Evolutionary conservation across 2,888 invertebrate species (phyloP).

Genomic region (Alviniconcha strummeri): DNA sequence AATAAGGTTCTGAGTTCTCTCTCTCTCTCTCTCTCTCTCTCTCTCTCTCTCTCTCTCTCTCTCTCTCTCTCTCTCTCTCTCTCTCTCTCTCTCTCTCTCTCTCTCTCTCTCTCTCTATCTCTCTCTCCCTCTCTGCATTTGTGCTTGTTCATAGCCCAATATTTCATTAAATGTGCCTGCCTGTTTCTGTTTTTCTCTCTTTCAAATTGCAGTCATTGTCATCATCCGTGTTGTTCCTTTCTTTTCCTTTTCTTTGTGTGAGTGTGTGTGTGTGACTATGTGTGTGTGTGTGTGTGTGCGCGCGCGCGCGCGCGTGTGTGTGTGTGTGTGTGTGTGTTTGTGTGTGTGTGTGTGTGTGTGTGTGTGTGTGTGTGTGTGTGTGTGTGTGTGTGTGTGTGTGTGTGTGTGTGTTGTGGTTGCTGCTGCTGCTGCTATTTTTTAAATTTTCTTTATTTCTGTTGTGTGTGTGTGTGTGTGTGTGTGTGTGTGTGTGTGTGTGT

Average conservation of each 20-base stretch:
- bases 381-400: neutral
- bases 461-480: slow-evolving; percentile 10
- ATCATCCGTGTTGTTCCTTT: neutral
- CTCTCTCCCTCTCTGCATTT: neutral
- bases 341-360: slow-evolving; percentile 10
- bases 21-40: neutral
- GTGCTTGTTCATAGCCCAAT: neutral
- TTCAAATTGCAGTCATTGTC: neutral
- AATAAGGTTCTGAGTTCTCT: neutral
- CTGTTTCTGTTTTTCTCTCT: neutral
- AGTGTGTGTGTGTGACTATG: slow-evolving; percentile 4
- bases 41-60: neutral
- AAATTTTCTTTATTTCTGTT: neutral
- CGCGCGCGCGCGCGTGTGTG: neutral
- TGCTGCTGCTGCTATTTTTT: neutral
- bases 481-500: neutral
- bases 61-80: slow-evolving; percentile 1
- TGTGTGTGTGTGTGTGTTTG: neutral
- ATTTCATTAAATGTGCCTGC: neutral
- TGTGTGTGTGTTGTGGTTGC: neutral
- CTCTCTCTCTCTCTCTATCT: neutral
- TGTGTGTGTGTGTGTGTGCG: neutral
- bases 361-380: neutral
- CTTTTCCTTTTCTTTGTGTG: neutral
- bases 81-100: neutral